Percentiles rank a stretch among this genome's conserved stretches.
Evolutionary conservation across 2,797 vertebrate genomes (phyloP).

Genomic region (Sebastes paucispinis): DNA sequence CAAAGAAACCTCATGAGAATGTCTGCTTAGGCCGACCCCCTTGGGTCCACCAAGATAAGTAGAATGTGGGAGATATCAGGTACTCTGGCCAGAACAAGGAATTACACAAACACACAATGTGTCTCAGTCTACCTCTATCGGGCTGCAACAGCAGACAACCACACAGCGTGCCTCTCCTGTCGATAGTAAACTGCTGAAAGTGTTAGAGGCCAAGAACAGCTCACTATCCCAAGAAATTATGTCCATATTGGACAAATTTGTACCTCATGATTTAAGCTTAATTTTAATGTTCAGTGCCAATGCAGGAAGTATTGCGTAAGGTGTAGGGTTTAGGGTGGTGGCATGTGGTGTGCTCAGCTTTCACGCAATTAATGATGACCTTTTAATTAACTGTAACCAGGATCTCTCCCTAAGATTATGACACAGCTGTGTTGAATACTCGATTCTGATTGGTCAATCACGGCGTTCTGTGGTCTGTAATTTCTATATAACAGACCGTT

Average conservation of each 20-base stretch:
- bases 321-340: not conserved
- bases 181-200: not conserved
- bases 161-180: not conserved
- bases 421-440: no score
- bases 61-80: not conserved
- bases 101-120: not conserved
- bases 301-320: not conserved
- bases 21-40: not conserved
- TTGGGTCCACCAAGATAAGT: not conserved
- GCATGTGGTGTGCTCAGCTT: no score
- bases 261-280: not conserved
- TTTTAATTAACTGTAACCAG: no score
- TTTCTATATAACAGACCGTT: no score
- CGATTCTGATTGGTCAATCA: no score
- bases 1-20: not conserved
- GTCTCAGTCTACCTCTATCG: not conserved
- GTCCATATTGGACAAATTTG: not conserved
- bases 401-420: no score
- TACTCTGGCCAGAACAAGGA: not conserved
- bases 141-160: not conserved
- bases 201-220: not conserved
- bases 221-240: not conserved
- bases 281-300: not conserved
- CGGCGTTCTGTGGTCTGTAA: no score
- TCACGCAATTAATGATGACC: no score